A percentile compares a stretch with the other conserved stretches of the same genome.
Evolutionary conservation across 2,797 vertebrate species (phyloP).

Genomic region (Semotilus atromaculatus): DNA sequence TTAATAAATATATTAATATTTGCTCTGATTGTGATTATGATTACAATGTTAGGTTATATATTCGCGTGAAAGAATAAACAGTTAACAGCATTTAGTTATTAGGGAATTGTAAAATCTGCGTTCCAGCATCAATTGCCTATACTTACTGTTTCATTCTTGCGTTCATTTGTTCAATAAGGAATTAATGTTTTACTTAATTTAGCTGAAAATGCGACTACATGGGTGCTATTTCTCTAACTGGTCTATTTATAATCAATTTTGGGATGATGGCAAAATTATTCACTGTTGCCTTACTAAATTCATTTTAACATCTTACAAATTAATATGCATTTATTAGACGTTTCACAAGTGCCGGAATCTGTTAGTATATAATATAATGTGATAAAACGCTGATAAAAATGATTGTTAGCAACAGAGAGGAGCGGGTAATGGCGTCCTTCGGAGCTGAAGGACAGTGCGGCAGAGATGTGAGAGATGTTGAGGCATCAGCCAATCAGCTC

Average conservation of each 20-base stretch:
- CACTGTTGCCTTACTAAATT: not conserved
- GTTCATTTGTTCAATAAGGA: not conserved
- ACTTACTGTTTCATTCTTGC: not conserved
- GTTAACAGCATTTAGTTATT: not conserved
- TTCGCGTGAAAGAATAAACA: not conserved
- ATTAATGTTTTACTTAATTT: not conserved
- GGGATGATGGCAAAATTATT: not conserved
- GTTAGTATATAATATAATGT: not conserved
- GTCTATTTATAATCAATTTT: not conserved
- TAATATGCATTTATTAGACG: not conserved
- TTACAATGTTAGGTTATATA: not conserved
- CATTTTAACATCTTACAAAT: not conserved
- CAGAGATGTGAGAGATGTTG: slow-evolving; percentile 24
- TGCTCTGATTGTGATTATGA: not conserved
- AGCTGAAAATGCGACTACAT: not conserved
- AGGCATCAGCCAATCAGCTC: slow-evolving; percentile 27
- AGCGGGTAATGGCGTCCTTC: slow-evolving; percentile 75
- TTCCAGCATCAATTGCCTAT: no score
- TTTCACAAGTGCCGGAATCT: not conserved
- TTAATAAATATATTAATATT: not conserved
- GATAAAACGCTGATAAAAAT: not conserved
- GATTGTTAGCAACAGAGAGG: not conserved
- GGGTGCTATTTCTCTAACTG: not conserved
- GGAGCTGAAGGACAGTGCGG: slow-evolving; percentile 72
- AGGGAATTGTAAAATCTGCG: not conserved